These are phyloP conservation scores for Adoxophyes honmai DNA, from an alignment of 1,140 invertebrate genomes.

Conservation along the genomic window DNA sequence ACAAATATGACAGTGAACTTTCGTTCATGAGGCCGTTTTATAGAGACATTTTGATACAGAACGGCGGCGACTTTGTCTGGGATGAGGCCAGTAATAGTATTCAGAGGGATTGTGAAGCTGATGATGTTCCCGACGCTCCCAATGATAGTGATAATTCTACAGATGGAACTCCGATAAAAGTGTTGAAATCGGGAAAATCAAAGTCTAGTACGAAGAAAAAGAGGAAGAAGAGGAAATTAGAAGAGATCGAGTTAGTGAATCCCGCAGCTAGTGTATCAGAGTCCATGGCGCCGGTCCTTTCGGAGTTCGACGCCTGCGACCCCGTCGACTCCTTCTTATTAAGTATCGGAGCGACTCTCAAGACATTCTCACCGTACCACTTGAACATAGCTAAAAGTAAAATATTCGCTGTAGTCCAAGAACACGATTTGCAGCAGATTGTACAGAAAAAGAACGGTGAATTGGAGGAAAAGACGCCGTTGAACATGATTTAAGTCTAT, in stretches of 20 bases:
- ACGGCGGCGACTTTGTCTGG: conserved; percentile 31
- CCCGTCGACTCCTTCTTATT: conserved; percentile 63
- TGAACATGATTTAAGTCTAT: conserved; percentile 2
- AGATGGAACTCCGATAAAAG: conserved; percentile 30
- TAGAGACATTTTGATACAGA: conserved; percentile 41
- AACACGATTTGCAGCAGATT: conserved; percentile 67
- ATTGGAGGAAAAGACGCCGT: neutral
- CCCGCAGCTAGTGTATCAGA: conserved; percentile 13
- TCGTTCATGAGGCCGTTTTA: conserved; percentile 55
- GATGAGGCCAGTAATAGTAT: conserved; percentile 40
- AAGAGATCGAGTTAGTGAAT: conserved; percentile 31
- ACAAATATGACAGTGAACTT: conserved; percentile 63
- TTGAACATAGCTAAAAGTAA: conserved; percentile 66
- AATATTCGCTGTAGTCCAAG: conserved; percentile 65
- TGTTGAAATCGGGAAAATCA: conserved; percentile 23
- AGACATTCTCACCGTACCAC: conserved; percentile 64
- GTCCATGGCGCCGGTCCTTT: neutral
- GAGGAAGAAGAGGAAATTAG: conserved; percentile 38
- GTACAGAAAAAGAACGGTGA: conserved; percentile 42
- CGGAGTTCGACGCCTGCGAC: conserved; percentile 53
- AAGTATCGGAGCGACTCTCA: conserved; percentile 62
- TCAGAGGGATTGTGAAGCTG: conserved; percentile 27
- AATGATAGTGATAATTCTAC: conserved; percentile 32
- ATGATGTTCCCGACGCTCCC: conserved; percentile 17
- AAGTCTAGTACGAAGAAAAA: conserved; percentile 39